Base-by-base conservation (phyloP, 2,113 vertebrate genomes). In the Rhinolophus sinicus region DNA sequence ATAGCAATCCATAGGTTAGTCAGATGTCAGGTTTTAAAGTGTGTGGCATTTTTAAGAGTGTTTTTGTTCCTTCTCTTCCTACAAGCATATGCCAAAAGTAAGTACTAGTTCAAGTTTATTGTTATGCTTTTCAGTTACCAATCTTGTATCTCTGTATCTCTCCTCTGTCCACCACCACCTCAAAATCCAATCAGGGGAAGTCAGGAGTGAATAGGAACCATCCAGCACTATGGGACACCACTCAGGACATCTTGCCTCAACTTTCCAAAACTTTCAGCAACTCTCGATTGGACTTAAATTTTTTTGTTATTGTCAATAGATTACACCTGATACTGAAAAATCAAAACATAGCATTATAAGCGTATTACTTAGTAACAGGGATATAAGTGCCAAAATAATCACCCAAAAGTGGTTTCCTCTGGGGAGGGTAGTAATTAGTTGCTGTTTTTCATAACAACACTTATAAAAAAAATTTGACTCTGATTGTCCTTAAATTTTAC, bases 1-100 rank as follows among this genome's bases (percentile, higher is more conserved):
- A 98, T 38, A 98, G 89, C 97, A 98, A 95, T 84, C 95, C 73
- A 95, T 97, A 95, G 95, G 92, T 98, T 97, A 98, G 97, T 95
- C 97, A 97, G 96, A 86, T 96, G 97, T 96, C 96, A 81, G 91
- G 69, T 98, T 98, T 98, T 98, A 98, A 97, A 93, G 76, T 97
- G 96, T 97, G 67, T 96, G 97, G 64, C 70, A 94, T 92, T 96
- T 98, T 97, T 97, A 86, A 98, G 86, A 87, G 94, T 30, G 3
- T 69, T 98, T 96, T 95, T 73, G 13, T 50, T 22, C 50, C n/a
- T 64, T 88, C 78, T 82, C 91, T 97, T 97, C 94, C 78, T 97
- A 97, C 88, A 94, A 50, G 96, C 75, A 96, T 73, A 44, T 83
- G 89, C 93, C 94, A 95, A 92, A 97, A 98, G 92, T 89, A 94